Conservation (phyloP, 2,113 vertebrate genomes). For the Alexandromys fortis region DNA sequence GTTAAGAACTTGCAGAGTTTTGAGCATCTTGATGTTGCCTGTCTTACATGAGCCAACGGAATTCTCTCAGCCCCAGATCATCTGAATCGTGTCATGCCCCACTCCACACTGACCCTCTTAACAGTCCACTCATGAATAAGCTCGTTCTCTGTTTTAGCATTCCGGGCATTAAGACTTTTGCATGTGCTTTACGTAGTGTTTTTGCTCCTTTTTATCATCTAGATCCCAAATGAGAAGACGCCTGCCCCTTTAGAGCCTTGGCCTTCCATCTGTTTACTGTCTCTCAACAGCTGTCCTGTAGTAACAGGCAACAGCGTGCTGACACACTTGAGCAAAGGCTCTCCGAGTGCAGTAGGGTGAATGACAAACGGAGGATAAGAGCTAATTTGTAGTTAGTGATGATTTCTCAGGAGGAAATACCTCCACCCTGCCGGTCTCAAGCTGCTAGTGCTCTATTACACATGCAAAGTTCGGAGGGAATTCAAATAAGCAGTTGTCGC, state of each 20-base stretch:
- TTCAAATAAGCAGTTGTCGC: not conserved
- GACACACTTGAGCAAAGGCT: not conserved
- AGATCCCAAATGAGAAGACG: not conserved
- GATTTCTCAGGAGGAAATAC: not conserved
- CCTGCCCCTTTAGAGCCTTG: not conserved
- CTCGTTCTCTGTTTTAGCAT: not conserved
- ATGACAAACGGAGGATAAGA: fast-evolving
- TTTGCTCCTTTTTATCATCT: not conserved
- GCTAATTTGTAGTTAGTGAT: not conserved
- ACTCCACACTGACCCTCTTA: not conserved
- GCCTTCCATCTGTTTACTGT: not conserved
- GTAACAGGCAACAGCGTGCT: not conserved
- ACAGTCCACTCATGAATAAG: not conserved
- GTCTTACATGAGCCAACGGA: not conserved
- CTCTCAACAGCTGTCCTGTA: not conserved
- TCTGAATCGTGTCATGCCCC: not conserved
- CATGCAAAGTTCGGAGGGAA: not conserved
- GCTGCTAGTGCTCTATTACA: too few species aligned
- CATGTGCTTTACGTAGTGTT: not conserved
- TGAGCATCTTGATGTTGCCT: not conserved
- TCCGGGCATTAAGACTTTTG: not conserved
- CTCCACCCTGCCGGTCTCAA: not conserved
- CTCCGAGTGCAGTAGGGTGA: not conserved
- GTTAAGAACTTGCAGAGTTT: not conserved
- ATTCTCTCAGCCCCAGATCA: not conserved